Base-by-base conservation (phyloP, 2,888 invertebrate species). In the Cataglyphis livida region DNA sequence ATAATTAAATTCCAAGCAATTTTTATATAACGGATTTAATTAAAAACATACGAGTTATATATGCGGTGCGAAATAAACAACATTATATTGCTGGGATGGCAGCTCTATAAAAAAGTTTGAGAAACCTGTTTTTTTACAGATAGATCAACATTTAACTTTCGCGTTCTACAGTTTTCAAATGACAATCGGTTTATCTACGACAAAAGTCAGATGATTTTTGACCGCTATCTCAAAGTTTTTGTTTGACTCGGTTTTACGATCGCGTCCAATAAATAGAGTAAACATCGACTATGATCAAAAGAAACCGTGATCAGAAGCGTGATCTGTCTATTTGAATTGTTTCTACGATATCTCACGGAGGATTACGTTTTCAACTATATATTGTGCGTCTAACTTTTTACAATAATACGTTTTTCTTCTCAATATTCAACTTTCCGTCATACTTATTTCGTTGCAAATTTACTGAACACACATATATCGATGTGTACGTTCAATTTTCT, bases 211-310 rank as follows among this genome's bases (percentile, higher is more conserved):
- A 12, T 59, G 65, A 75, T 73, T 83, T 85, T 83, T 66, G 15
- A 38, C 12, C 61, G 61, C 41, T 51, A 38, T 65, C 48, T 61
- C 79, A 62, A 57, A 59, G 76, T 54, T 35, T 54, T 38, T 74
- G 76, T 62, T 84, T 57, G 66, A 32, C 10, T 61, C 28, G 57
- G 65, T 66, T 79, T 75, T 74, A 28, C 75, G 70, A 75, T 66
- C 81, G 25, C 68, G 32, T 71, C 70, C 76, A 25, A 75, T 59
- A 73, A 83, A 81, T 38, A 62, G 70, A 62, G 70, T 51, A 81
- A 81, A 82, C 70, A 84, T 38, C 18, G 41, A 66, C 66, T 48
- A 65, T 48, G 81, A 82, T 86, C 82, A 82, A 85, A 74, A 74
- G 85, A 78, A 68, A 73, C 62, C 62, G 9, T 68, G 74, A 74